Percentiles rank a stretch among this genome's conserved stretches.
These are phyloP conservation scores for Arizona elegans DNA, from an alignment of 2,113 vertebrate species.

Conservation along the genomic window DNA sequence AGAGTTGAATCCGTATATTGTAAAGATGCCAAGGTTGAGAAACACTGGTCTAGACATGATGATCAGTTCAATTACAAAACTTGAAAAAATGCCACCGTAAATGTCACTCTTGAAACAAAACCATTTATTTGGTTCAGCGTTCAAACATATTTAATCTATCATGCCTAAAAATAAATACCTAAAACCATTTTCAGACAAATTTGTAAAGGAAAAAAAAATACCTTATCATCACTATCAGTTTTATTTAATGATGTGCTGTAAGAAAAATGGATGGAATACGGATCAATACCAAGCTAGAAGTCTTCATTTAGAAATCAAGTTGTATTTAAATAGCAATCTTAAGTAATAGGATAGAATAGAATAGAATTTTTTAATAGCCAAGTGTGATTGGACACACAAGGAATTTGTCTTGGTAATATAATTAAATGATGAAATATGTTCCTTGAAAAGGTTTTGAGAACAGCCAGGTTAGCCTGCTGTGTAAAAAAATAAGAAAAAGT, in stretches of 20 bases:
- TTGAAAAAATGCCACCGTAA: not conserved
- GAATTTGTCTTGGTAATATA: not conserved
- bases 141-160: not conserved
- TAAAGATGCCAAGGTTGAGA: not conserved
- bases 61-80: not conserved
- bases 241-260: slow-evolving; percentile 61
- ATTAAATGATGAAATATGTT: not conserved
- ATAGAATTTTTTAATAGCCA: no score
- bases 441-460: not conserved
- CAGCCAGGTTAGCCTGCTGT: not conserved
- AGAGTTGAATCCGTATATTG: not conserved
- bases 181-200: not conserved
- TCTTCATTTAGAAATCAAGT: not conserved
- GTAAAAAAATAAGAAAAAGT: not conserved
- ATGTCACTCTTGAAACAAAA: not conserved
- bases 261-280: slow-evolving; percentile 38
- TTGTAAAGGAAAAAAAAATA: slow-evolving; percentile 49
- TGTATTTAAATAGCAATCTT: not conserved
- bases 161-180: not conserved
- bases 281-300: not conserved
- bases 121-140: not conserved
- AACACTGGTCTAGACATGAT: not conserved
- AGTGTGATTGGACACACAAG: no score
- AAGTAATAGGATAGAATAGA: not conserved
- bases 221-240: slow-evolving; percentile 58